Evolutionary conservation across 2,888 invertebrate genomes (phyloP).

Genomic region (Euproctis similis): DNA sequence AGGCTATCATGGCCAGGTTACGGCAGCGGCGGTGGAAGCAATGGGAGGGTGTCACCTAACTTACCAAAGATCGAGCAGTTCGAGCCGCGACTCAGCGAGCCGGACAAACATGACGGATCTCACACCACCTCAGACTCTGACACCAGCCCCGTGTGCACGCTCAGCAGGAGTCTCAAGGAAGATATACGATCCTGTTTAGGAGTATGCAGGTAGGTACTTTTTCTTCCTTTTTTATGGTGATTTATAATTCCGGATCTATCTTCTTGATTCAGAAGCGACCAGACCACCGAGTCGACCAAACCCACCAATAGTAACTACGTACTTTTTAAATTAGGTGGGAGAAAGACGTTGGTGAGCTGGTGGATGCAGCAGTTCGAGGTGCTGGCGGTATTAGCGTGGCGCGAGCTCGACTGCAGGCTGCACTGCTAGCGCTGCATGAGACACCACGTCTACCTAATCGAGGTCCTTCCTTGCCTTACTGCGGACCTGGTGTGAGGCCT

Average conservation of each 20-base stretch:
- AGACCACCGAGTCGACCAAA: too few species aligned
- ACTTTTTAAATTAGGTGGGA: slow-evolving; percentile 55
- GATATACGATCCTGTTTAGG: slow-evolving; percentile 64
- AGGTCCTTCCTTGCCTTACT: slow-evolving; percentile 76
- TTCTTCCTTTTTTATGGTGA: too few species aligned
- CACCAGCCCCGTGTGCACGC: slow-evolving; percentile 53
- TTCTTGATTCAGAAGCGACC: too few species aligned
- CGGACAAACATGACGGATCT: slow-evolving; percentile 54
- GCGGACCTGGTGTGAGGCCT: slow-evolving; percentile 71
- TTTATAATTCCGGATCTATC: too few species aligned
- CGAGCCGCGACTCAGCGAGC: slow-evolving; percentile 32
- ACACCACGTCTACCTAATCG: slow-evolving; percentile 48
- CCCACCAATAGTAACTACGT: too few species aligned
- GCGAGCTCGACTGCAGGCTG: slow-evolving; percentile 59
- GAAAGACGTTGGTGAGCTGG: slow-evolving; percentile 73
- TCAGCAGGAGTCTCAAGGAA: slow-evolving; percentile 61
- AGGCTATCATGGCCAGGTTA: too few species aligned
- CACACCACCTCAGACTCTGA: slow-evolving; percentile 58
- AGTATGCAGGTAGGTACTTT: slow-evolving; percentile 47
- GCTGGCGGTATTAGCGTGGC: slow-evolving; percentile 61
- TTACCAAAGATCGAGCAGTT: slow-evolving; percentile 62
- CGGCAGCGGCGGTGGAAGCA: slow-evolving; percentile 63
- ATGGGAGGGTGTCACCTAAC: slow-evolving; percentile 61
- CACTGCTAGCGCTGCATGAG: slow-evolving; percentile 54
- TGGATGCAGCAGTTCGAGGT: slow-evolving; percentile 73